Percentiles rank a stretch among this genome's conserved stretches.
Evolutionary conservation across 2,797 vertebrate species (phyloP).

Genomic region (Cercopithecus petaurista): DNA sequence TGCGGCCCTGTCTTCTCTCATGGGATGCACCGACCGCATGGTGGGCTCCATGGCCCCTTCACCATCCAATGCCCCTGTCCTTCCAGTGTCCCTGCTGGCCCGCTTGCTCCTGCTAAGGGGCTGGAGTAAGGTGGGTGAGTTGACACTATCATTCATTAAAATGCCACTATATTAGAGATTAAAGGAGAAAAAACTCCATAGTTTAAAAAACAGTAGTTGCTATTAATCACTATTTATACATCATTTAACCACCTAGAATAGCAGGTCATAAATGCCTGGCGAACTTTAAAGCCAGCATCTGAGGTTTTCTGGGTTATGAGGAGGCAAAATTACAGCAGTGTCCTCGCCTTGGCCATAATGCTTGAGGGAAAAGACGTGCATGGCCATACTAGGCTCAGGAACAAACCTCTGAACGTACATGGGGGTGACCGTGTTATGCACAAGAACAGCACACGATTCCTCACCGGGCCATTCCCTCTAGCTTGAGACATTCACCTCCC

Average conservation of each 20-base stretch:
- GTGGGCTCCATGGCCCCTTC: background rate
- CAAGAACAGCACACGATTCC: background rate
- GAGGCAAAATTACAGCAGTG: background rate
- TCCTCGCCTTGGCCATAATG: background rate
- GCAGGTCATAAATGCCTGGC: background rate
- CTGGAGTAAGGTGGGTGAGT: background rate
- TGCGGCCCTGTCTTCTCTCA: accelerated
- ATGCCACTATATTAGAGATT: background rate
- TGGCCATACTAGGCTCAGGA: background rate
- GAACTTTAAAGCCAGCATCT: background rate
- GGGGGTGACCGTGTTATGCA: accelerated
- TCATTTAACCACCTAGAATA: background rate
- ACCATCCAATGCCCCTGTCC: too few species aligned
- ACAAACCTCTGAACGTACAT: background rate
- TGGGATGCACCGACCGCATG: accelerated
- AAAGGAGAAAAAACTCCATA: background rate
- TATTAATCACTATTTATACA: background rate
- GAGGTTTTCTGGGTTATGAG: background rate
- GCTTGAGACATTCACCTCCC: background rate
- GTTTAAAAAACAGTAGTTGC: background rate
- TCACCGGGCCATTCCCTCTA: background rate
- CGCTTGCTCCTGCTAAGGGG: background rate
- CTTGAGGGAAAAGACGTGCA: background rate
- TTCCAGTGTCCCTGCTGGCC: background rate
- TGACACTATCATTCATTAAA: background rate